Base-by-base conservation (phyloP, 92 coral and sea anemone species). In the Zoanthus sociatus region DNA sequence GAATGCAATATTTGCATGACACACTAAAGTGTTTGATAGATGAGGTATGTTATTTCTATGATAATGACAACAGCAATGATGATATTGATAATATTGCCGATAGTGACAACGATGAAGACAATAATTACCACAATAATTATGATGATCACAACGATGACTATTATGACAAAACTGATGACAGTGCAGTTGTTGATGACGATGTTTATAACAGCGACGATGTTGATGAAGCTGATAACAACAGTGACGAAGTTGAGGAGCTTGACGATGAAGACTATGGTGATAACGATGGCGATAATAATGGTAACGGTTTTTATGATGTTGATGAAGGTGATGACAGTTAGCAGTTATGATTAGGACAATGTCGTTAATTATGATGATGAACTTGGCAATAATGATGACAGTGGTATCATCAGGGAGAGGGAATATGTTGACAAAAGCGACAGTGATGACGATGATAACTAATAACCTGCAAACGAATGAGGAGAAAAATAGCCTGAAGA, bases 1-100 rank as follows among this genome's bases (percentile, higher is more conserved):
- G 97, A 79, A 92, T 92, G 97, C 93, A 94, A 73, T 94, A 94
- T 60, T 94, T 94, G 46, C 97, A 94, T 83, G 97, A 94, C 63
- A 94, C 97, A 9, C 89, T 94, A 21, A 94, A 94, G 77, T 87
- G 90, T 48, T 89, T 94, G 7, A 88, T 94, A 30, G 97, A 94
- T 76, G 97, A 94, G 95, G 97, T 94, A 81, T 46, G 53, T 56
- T 17, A 44, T 21, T 67, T 9, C 8, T 46, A 13, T 15, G 13
- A 33, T 12, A 8, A 32, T 33, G 75, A 8, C 44, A 30, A 15
- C 15, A 13, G 0, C 15, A 20, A 17, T 58, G 66, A 4, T 58
- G 66, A 4, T 6, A 6, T 1, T 33, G 51, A 71, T 71, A 17
- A 71, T 33, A 21, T 3, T 33, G 31, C 11, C 9, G 47, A 71